Percentiles rank a stretch among this genome's conserved stretches.
Evolutionary conservation across 2,797 vertebrate genomes (phyloP).

Genomic region (Coreius guichenoti): DNA sequence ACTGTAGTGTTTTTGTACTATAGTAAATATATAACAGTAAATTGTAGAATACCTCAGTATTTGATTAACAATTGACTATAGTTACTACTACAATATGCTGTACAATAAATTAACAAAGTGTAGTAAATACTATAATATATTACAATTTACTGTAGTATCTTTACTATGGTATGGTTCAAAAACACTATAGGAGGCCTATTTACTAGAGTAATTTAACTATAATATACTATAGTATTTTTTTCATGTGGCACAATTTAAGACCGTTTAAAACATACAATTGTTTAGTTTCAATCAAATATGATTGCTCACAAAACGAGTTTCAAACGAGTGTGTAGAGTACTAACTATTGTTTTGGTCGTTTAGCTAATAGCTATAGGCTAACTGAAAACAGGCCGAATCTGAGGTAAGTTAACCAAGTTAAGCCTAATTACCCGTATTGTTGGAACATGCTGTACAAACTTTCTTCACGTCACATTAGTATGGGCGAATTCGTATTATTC

Average conservation of each 20-base stretch:
- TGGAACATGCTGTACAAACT: not conserved
- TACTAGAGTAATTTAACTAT: no score
- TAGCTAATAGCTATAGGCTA: not conserved
- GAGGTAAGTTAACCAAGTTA: not conserved
- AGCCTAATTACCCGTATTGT: not conserved
- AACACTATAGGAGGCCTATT: no score
- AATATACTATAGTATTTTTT: no score
- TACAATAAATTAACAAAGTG: no score
- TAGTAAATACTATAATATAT: no score
- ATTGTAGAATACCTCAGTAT: no score
- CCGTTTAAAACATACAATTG: not conserved
- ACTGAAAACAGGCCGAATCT: not conserved
- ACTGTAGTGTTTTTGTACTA: no score
- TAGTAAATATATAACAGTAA: no score
- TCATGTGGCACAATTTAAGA: not conserved
- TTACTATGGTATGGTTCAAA: no score
- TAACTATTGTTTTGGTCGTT: not conserved
- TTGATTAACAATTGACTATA: no score
- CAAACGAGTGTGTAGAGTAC: not conserved
- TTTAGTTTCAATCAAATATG: not conserved
- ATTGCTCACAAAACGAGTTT: not conserved
- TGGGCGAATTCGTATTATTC: not conserved
- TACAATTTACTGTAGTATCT: no score
- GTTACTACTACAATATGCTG: no score
- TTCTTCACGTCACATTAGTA: not conserved